Evolutionary conservation across 2,888 invertebrate genomes (phyloP), one percentile per base, ranked within the genome.

Genomic region (Galerucella pusilla): DNA sequence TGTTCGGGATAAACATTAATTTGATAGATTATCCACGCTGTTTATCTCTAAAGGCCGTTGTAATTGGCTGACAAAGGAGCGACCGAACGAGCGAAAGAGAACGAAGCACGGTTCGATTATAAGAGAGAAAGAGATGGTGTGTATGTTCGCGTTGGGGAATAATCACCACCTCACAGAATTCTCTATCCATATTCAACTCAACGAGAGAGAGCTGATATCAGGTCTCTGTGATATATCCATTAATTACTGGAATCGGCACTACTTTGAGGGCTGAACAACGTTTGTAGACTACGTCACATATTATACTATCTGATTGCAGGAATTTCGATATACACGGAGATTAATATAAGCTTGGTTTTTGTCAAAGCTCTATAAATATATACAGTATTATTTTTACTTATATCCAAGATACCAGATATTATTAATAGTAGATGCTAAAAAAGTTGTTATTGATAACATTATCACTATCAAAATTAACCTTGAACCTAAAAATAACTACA

Each of bases 1-100:
- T 82, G 81, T 83, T 83, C 82, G 75, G 83, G 82, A 84, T 83
- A 83, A 84, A 83, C 84, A 83, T 83, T 86, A 86, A 86, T 86
- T 85, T 84, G 86, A 85, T 85, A 87, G 86, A 87, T 87, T 87
- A 87, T 86, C 85, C 86, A 85, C 85, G 80, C 86, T 86, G 87
- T 86, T 87, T 86, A 86, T 86, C 86, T 84, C 85, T 83, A 86
- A 86, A 86, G 80, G 80, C 79, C 78, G 79, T 78, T 77, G 82
- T 85, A 86, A 86, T 86, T 86, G 85, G 84, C 83, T 82, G 83
- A 85, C 85, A 85, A 85, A 85, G 84, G 82, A 79, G 67, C 73
- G 77, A 76, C 77, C 76, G 75, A 79, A 78, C 79, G 81, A 78
- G 75, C 76, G 77, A 77, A 81, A 82, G 79, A 77, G 78, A 79